phyloP scores from a whole-genome alignment of 1,140 invertebrate species.

The Lineus longissimus region DNA sequence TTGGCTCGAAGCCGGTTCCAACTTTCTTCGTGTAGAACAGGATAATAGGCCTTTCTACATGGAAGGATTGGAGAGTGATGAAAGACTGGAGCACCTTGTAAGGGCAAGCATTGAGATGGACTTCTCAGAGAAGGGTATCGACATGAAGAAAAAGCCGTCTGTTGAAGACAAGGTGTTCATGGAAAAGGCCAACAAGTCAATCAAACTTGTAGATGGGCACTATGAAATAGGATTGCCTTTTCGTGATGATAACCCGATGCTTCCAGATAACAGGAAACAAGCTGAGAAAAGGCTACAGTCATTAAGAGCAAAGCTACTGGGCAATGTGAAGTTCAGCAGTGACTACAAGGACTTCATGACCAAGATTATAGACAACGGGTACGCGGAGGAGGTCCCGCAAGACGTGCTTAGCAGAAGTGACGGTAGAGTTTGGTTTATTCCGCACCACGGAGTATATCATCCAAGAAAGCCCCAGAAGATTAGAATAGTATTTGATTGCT shows the following conservation, averaged over 20 bases:
- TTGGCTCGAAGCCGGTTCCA: no score
- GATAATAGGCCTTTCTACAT: no score
- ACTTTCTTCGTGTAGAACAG: conserved; percentile 6
- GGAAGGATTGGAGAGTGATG: neutral
- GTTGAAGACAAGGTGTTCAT: conserved; percentile 18
- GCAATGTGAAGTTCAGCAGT: conserved; percentile 12
- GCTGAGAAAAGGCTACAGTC: conserved; percentile 9
- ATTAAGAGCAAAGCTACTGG: conserved; percentile 9
- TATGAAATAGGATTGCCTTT: conserved; percentile 17
- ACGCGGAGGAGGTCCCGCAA: conserved; percentile 15
- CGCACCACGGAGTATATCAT: conserved; percentile 26
- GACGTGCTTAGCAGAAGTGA: neutral
- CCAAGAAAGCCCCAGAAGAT: conserved; percentile 20
- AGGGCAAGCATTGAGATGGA: conserved; percentile 18
- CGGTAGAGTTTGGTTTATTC: conserved; percentile 22
- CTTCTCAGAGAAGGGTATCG: conserved; percentile 16
- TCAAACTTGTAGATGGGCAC: conserved; percentile 10
- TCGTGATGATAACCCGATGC: neutral
- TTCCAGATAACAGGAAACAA: conserved; percentile 12
- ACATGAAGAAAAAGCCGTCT: conserved; percentile 15
- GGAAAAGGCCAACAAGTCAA: conserved; percentile 12
- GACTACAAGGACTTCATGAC: conserved; percentile 19
- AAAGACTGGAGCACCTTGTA: conserved; percentile 13
- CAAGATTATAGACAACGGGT: conserved; percentile 13
- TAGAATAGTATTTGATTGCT: conserved; percentile 28